Base-by-base conservation (phyloP, 1,140 invertebrate genomes). In the Heterodera carotae region DNA sequence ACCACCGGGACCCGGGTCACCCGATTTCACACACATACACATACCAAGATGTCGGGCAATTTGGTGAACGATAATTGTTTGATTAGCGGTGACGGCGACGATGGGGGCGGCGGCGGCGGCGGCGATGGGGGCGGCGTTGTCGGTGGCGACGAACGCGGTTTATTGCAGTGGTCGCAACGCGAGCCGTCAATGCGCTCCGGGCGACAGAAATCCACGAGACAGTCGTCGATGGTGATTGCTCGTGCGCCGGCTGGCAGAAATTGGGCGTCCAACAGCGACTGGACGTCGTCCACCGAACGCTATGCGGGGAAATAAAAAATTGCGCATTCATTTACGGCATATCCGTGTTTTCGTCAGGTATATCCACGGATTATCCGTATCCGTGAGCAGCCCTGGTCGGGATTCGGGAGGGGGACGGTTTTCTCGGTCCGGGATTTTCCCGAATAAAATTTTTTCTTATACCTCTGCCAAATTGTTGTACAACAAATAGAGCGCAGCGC, bases 401-500 rank as follows among this genome's bases (percentile, higher is more conserved):
- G n/a, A n/a, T n/a, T n/a, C n/a, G n/a, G n/a, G n/a, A n/a, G n/a
- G 36, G 10, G 4, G 36, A 39, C 36, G 36, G 36, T 39, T 10
- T 6, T 39, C 10, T 4, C 36, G 36, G 36, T 39, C 10, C 36
- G 36, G 36, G 4, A 4, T 10, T 10, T 62, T 18, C 29, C n/a
- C n/a, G 59, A 5, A 62, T 6, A 5, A 5, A 5, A 62, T 62
- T 18, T 18, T 18, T 62, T 25, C 18, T 62, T 4, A 6, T 18
- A 33, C 48, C 48, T 69, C 68, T 18, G 34, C 68, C 31, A 76
- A 39, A 76, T 27, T 34, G 73, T 56, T 43, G 69, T 76, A 76
- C n/a, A 29, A 33, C 34, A 76, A 62, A 77, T 76, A 76, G 7
- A 76, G 73, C 31, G 75, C 68, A 39, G 70, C 75, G n/a, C 25